Percentiles rank a stretch among this genome's conserved stretches.
Evolutionary conservation across 2,113 vertebrate species (phyloP).

Genomic region (Seriola rivoliana): DNA sequence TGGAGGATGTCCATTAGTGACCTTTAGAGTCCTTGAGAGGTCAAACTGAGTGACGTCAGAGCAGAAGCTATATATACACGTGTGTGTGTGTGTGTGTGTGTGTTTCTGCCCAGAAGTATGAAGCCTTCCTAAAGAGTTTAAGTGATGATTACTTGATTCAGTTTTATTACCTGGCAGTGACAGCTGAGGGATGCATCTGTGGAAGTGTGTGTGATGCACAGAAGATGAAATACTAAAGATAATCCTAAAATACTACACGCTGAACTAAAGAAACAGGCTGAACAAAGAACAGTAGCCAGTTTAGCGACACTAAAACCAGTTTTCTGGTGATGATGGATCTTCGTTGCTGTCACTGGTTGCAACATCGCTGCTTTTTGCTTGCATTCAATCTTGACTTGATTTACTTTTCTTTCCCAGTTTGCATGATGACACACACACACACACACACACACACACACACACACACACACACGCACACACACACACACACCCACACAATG

Average conservation of each 20-base stretch:
- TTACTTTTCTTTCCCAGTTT: constrained; percentile 14
- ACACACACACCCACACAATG: constrained; percentile 18
- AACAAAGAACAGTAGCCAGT: not conserved
- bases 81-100: not conserved
- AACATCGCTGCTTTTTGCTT: not conserved
- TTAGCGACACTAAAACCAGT: not conserved
- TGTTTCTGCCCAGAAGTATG: constrained; percentile 10
- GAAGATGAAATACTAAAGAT: not conserved
- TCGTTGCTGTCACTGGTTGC: too few relatives aligned
- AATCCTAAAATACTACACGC: not conserved
- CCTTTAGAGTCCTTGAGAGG: constrained; percentile 32
- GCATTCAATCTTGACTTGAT: constrained; percentile 16
- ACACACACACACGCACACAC: constrained; percentile 1
- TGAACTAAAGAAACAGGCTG: not conserved
- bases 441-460: constrained; percentile 10
- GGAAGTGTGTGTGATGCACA: not conserved
- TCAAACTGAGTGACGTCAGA: constrained; percentile 43
- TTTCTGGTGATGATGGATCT: not conserved
- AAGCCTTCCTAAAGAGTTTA: not conserved
- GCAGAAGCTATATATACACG: not conserved
- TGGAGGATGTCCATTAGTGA: constrained; percentile 67
- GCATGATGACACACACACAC: constrained; percentile 14
- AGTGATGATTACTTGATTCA: not conserved
- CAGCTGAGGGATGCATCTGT: not conserved
- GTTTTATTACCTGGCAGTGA: not conserved